These are phyloP conservation scores for Antheraea yamamai DNA, from an alignment of 2,888 invertebrate species.

Conservation along the genomic window DNA sequence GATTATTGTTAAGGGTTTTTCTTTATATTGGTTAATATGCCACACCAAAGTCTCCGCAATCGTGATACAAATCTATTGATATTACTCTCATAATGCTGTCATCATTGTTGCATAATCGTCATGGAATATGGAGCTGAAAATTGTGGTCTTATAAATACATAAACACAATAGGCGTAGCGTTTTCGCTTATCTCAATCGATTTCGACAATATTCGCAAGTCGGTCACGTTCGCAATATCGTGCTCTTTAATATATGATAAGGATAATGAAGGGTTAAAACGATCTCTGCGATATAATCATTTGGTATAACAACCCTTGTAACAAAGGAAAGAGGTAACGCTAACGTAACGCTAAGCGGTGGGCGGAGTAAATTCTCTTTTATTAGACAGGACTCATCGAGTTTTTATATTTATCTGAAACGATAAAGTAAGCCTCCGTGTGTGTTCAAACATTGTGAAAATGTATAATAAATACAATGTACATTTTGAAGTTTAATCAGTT, in stretches of 20 bases:
- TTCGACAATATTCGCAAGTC: slow-evolving; percentile 23
- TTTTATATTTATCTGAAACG: too few species aligned
- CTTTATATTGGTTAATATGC: neutral
- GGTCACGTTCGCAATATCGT: slow-evolving; percentile 52
- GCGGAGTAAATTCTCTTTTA: neutral
- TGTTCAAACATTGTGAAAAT: too few species aligned
- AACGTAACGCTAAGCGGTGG: neutral
- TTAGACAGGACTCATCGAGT: neutral
- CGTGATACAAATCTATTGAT: neutral
- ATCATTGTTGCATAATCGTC: neutral
- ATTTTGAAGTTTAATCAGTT: too few species aligned
- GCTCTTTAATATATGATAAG: slow-evolving; percentile 52
- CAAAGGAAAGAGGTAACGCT: neutral
- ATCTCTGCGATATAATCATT: slow-evolving; percentile 16
- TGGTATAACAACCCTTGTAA: slow-evolving; percentile 2
- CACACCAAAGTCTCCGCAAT: neutral
- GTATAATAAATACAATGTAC: too few species aligned
- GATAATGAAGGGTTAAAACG: slow-evolving; percentile 39
- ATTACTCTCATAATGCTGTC: neutral
- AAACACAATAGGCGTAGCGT: neutral
- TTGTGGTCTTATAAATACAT: neutral
- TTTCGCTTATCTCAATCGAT: slow-evolving; percentile 7
- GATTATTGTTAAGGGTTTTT: neutral
- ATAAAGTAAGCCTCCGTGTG: too few species aligned
- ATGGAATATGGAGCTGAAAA: neutral